Conservation (phyloP, 2,797 vertebrate genomes). For the Fistularia commersonii region DNA sequence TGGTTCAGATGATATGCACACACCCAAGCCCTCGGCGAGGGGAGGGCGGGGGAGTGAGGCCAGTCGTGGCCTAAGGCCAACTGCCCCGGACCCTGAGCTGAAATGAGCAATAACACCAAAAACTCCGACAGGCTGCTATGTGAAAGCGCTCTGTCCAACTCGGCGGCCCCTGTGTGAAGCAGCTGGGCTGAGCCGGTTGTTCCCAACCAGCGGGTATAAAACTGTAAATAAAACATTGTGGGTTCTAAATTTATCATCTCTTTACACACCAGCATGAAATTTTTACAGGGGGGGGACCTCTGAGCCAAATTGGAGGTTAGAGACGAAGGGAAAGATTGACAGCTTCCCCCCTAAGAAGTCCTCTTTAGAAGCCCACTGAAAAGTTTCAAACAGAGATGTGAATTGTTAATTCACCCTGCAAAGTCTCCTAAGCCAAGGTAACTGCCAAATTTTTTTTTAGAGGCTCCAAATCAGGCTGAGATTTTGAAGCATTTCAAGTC, state of each 20-base stretch:
- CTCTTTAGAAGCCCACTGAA: constrained; percentile 64
- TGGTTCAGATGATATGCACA: constrained; percentile 24
- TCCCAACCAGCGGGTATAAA: constrained; percentile 59
- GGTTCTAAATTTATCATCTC: constrained; percentile 70
- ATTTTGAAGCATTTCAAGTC: constrained; percentile 49
- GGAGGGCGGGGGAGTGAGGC: constrained; percentile 19
- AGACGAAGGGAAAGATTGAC: constrained; percentile 37
- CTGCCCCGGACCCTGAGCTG: constrained; percentile 11
- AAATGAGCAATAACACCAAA: constrained; percentile 28
- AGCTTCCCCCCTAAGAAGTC: constrained; percentile 50
- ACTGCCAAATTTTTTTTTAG: constrained; percentile 54
- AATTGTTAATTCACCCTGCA: constrained; percentile 69
- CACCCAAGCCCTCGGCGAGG: constrained; percentile 16
- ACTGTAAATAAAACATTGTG: constrained; percentile 71
- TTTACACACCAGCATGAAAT: constrained; percentile 56
- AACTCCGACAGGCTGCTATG: constrained; percentile 14
- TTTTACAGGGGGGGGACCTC: constrained; percentile 62
- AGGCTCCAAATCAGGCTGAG: constrained; percentile 54
- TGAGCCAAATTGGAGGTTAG: constrained; percentile 66
- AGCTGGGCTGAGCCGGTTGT: constrained; percentile 47
- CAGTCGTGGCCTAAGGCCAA: constrained; percentile 31
- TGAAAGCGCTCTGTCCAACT: constrained; percentile 30
- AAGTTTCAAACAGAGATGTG: constrained; percentile 72
- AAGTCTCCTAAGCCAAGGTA: constrained; percentile 32
- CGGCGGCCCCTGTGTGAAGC: constrained; percentile 30